Conservation (phyloP, 1,140 invertebrate species). For the Drosophila obscura region DNA sequence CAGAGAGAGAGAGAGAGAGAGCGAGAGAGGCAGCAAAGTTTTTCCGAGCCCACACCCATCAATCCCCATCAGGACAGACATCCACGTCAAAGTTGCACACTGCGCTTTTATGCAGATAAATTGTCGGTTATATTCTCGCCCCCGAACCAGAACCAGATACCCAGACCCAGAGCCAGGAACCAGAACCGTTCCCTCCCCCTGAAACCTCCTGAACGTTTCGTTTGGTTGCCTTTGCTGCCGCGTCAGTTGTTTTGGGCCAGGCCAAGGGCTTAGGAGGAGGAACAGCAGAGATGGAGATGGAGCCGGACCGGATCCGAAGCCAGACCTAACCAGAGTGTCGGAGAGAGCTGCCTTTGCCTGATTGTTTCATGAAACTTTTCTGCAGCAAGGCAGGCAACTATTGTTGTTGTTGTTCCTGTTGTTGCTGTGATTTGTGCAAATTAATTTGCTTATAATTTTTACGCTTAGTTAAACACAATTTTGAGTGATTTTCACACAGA, state of each 20-base stretch:
- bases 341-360: slow-evolving; percentile 57
- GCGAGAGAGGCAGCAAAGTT: slow-evolving; percentile 62
- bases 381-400: slow-evolving; percentile 66
- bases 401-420: slow-evolving; percentile 52
- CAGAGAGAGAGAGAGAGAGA: no score
- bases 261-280: slow-evolving; percentile 31
- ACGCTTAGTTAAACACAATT: slow-evolving; percentile 82
- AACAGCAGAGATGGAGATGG: slow-evolving; percentile 6
- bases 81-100: slow-evolving; percentile 76
- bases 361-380: slow-evolving; percentile 80
- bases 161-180: no score
- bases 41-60: slow-evolving; percentile 64
- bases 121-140: slow-evolving; percentile 68
- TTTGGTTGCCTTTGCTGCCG: slow-evolving; percentile 62
- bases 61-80: slow-evolving; percentile 71
- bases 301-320: slow-evolving; percentile 22
- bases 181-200: slow-evolving; percentile 5
- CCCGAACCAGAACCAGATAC: neutral
- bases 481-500: slow-evolving; percentile 81
- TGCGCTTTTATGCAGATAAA: slow-evolving; percentile 82
- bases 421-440: slow-evolving; percentile 76
- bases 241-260: slow-evolving; percentile 49
- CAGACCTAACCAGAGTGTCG: slow-evolving; percentile 42
- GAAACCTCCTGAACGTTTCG: slow-evolving; percentile 39
- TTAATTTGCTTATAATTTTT: slow-evolving; percentile 83